Conservation (phyloP, 2,888 invertebrate genomes). For the Phorcus lineatus region DNA sequence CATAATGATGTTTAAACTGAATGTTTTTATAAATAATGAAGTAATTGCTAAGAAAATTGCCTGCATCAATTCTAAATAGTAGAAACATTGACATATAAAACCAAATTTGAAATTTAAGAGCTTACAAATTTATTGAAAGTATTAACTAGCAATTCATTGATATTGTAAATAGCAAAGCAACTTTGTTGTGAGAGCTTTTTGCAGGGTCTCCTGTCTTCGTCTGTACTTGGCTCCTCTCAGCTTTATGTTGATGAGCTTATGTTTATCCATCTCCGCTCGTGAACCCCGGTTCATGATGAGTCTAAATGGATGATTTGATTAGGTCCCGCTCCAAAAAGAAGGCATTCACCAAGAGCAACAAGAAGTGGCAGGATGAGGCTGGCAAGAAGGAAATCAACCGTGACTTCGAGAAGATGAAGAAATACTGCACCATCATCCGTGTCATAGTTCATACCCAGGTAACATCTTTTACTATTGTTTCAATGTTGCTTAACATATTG, state of each 20-base stretch:
- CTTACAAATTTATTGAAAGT: too few relatives aligned
- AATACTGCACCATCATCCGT: constrained; percentile 97
- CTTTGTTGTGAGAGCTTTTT: constrained; percentile 5
- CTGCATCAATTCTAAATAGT: too few relatives aligned
- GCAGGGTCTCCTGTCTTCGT: constrained; percentile 33
- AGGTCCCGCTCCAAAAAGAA: constrained; percentile 99
- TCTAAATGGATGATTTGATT: constrained; percentile 43
- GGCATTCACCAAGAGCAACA: constrained; percentile 98
- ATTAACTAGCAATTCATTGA: too few relatives aligned
- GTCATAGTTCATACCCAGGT: constrained; percentile 99
- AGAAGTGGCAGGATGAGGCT: constrained; percentile 98
- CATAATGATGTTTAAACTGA: too few relatives aligned
- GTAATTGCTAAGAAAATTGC: too few relatives aligned
- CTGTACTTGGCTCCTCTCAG: constrained; percentile 47
- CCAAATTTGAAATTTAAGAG: background rate
- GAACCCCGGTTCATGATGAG: constrained; percentile 47
- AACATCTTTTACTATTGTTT: constrained; percentile 45
- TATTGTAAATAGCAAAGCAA: background rate
- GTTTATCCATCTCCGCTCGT: constrained; percentile 38
- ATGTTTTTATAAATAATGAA: too few relatives aligned
- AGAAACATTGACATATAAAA: background rate
- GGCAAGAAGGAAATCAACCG: constrained; percentile 97
- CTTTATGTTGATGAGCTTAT: constrained; percentile 40
- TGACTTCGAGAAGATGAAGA: constrained; percentile 97
- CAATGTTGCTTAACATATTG: too few relatives aligned